phyloP scores from a whole-genome alignment of 2,888 invertebrate genomes.

The Syritta pipiens region DNA sequence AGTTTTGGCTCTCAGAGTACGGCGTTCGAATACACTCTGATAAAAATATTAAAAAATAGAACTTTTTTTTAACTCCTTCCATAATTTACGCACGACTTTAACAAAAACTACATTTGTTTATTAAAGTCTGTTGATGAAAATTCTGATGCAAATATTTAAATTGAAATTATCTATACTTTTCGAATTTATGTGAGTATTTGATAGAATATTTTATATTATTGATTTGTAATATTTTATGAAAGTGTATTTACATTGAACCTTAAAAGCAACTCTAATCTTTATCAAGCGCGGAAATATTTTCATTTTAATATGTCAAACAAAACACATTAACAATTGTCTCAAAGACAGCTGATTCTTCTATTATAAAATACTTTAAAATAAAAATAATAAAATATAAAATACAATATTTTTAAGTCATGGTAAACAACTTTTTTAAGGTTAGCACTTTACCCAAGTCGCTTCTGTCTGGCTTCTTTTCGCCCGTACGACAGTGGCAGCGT shows the following conservation, averaged over 20 bases:
- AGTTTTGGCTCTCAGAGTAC: no score
- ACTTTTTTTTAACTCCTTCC: no score
- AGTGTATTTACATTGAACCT: slow-evolving; percentile 46
- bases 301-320: no score
- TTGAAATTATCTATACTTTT: no score
- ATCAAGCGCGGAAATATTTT: slow-evolving; percentile 34
- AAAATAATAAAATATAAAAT: slow-evolving; percentile 13
- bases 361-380: slow-evolving; percentile 42
- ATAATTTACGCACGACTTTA: no score
- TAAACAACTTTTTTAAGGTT: slow-evolving; percentile 26
- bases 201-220: no score
- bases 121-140: no score
- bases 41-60: no score
- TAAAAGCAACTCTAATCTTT: slow-evolving; percentile 36
- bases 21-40: no score
- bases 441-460: slow-evolving; percentile 87
- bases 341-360: slow-evolving; percentile 36
- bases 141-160: no score
- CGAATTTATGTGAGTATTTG: no score
- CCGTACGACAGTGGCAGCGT: slow-evolving; percentile 88
- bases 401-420: slow-evolving; percentile 23
- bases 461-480: slow-evolving; percentile 88
- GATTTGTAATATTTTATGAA: slow-evolving; percentile 50
- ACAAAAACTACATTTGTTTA: no score
- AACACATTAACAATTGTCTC: slow-evolving; percentile 25